Evolutionary conservation across 2,797 vertebrate species (phyloP).

Genomic region (Melanotaenia maccullochi): DNA sequence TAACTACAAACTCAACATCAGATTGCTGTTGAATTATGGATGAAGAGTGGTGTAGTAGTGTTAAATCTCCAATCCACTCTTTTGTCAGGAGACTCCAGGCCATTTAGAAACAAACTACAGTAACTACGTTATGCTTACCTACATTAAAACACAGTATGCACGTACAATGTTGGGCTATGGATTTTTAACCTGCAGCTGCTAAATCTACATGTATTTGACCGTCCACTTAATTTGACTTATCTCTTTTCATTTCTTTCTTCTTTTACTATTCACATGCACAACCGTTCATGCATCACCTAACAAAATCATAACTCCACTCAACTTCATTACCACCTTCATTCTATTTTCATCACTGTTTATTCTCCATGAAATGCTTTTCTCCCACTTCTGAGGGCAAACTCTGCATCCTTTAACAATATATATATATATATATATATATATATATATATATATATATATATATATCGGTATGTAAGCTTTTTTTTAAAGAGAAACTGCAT

Average conservation of each 20-base stretch:
- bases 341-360: neutral
- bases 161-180: accelerated
- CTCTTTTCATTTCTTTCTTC: neutral
- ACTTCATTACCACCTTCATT: slow-evolving; percentile 1
- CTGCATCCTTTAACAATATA: neutral
- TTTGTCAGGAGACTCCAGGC: slow-evolving; percentile 22
- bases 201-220: neutral
- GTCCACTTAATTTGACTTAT: neutral
- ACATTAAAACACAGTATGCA: neutral
- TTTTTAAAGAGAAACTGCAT: no score
- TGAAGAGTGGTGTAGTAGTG: slow-evolving; percentile 30
- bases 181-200: neutral
- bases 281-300: neutral
- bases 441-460: no score
- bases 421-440: no score
- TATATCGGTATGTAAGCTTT: no score
- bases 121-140: neutral
- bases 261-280: slow-evolving; percentile 1
- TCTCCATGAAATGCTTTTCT: neutral
- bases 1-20: slow-evolving; percentile 35
- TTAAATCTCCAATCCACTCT: slow-evolving; percentile 8
- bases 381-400: neutral
- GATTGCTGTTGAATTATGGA: slow-evolving; percentile 60
- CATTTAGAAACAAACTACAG: slow-evolving; percentile 9
- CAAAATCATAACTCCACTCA: neutral